These are phyloP conservation scores for Drosophila sechellia DNA, from an alignment of 1,140 invertebrate species.

Conservation along the genomic window DNA sequence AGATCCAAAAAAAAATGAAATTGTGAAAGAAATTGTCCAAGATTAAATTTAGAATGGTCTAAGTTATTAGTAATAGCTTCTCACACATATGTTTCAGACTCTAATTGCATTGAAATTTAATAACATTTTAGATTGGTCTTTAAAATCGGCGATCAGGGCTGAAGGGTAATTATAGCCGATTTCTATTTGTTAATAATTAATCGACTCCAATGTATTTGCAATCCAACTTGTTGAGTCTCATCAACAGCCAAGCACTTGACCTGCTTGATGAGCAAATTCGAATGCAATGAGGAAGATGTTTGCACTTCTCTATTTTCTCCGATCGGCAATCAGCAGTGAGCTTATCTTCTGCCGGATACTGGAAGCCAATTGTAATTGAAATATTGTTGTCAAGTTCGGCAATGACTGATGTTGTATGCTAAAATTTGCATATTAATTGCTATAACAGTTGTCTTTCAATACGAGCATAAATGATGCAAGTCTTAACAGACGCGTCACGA, in stretches of 20 bases:
- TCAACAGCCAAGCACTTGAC: constrained; percentile 30
- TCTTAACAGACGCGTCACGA: constrained; percentile 1
- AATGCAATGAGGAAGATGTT: constrained; percentile 64
- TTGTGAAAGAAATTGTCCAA: too few relatives aligned
- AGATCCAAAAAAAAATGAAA: too few relatives aligned
- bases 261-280: constrained; percentile 40
- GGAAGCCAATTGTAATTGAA: constrained; percentile 52
- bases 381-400: constrained; percentile 63
- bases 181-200: constrained; percentile 34
- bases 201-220: constrained; percentile 12
- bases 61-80: too few relatives aligned
- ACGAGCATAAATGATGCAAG: constrained; percentile 37
- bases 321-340: constrained; percentile 40
- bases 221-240: constrained; percentile 22
- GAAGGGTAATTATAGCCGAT: not conserved
- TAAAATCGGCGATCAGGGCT: not conserved
- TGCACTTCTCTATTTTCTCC: constrained; percentile 26
- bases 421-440: constrained; percentile 70
- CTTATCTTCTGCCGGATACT: constrained; percentile 61
- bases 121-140: not conserved
- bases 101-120: not conserved
- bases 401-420: constrained; percentile 38
- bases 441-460: constrained; percentile 34
- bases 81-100: too few relatives aligned
- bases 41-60: too few relatives aligned